Conservation (phyloP, 2,113 vertebrate species). For the Pituophis catenifer region DNA sequence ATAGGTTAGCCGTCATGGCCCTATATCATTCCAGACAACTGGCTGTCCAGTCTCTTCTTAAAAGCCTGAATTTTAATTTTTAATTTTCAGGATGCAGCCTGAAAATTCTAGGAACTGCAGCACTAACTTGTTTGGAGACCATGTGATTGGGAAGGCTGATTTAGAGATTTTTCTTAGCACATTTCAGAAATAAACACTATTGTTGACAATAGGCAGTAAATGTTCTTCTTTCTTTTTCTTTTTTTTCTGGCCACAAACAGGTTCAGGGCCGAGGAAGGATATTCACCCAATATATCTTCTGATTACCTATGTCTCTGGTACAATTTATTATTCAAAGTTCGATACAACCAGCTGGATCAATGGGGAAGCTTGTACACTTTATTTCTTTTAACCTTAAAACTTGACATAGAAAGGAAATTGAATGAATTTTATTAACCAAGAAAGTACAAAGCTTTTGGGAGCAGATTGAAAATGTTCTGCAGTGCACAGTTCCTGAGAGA, state of each 20-base stretch:
- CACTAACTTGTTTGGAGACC: neutral
- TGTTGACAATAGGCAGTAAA: slow-evolving; percentile 26
- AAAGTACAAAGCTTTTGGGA: slow-evolving; percentile 11
- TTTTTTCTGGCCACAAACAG: slow-evolving; percentile 17
- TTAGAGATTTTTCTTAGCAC: slow-evolving; percentile 27
- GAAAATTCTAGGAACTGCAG: neutral
- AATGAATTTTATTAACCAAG: slow-evolving; percentile 28
- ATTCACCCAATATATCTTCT: slow-evolving; percentile 14
- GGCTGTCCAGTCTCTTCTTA: neutral
- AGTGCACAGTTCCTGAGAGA: neutral
- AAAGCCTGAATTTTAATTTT: neutral
- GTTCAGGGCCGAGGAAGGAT: neutral
- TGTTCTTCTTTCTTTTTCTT: slow-evolving; percentile 27
- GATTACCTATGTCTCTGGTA: slow-evolving; percentile 1
- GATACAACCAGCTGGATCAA: slow-evolving; percentile 10
- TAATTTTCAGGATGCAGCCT: neutral
- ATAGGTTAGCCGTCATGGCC: no score
- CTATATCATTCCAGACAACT: neutral
- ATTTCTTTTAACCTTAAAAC: slow-evolving; percentile 32
- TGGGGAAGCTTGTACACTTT: neutral
- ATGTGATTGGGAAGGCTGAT: neutral
- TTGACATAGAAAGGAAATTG: slow-evolving; percentile 5
- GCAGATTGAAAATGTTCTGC: neutral
- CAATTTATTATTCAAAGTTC: slow-evolving; percentile 26
- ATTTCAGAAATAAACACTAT: slow-evolving; percentile 5